Base-by-base conservation (phyloP, 2,113 vertebrate genomes). In the Petaurus breviceps region DNA sequence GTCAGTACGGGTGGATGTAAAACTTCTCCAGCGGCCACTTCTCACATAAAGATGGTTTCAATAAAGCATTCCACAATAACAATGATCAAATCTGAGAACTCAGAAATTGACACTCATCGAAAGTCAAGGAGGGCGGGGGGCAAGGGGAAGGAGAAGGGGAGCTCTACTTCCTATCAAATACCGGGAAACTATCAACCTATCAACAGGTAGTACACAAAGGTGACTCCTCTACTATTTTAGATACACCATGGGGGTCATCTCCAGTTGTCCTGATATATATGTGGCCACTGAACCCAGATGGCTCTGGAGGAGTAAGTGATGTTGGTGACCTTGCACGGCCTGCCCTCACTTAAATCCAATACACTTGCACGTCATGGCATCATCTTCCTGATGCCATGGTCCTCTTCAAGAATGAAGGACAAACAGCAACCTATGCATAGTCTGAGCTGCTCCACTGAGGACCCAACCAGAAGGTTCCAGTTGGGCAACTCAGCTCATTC, bases 11-110 rank as follows among this genome's bases (percentile, higher is more conserved):
- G 49, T 46, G 50, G 54, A 43, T 68, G 77, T 97, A 91, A 92
- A 96, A 95, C 89, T 96, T 52, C 57, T 92, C 49, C 23, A 23
- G 0, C 6, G 54, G 50, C 37, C 61, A 9, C 6, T 97, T 94
- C 91, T 95, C 8, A 0, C 90, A 96, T 91, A 50, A 97, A 91
- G 46, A 92, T 26, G 19, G 7, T 43, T 97, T 95, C 16, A 93
- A 93, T 95, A 90, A 97, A 96, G 96, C 28, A 90, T 0, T 47
- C 54, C 95, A 96, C 9, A 2, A 52, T 92, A 89, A 47, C 54
- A 95, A 57, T 91, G 93, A 53, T 93, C 90, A 94, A 95, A 98
- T 68, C 52, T 96, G 90, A 97, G 93, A 93, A 95, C n/a, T 91
- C 68, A 9, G 93, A 97, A 97, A 95, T 3, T 96, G 90, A 3